Conservation (phyloP, 2,797 vertebrate species). For the Takifugu ocellatus region DNA sequence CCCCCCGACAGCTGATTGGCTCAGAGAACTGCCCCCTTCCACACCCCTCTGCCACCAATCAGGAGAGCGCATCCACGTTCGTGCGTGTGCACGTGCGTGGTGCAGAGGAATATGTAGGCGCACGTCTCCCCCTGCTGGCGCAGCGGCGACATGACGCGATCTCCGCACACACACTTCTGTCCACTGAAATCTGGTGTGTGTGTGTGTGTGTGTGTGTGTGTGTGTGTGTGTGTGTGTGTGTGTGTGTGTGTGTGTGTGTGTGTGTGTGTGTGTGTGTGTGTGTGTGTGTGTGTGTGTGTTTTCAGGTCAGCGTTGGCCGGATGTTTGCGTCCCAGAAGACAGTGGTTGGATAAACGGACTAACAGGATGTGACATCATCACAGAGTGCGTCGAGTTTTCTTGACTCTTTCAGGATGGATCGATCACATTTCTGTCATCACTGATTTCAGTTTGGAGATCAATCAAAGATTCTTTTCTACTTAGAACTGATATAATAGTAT, state of each 20-base stretch:
- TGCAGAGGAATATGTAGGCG: conserved; percentile 15
- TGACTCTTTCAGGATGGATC: too few species aligned
- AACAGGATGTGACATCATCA: neutral
- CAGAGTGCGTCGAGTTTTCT: neutral
- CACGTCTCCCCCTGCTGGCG: conserved; percentile 60
- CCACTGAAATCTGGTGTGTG: conserved; percentile 10
- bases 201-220: conserved; percentile 19
- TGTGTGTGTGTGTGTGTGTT: neutral
- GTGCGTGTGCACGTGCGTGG: neutral
- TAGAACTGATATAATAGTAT: too few species aligned
- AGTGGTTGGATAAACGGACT: neutral
- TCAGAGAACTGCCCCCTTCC: conserved; percentile 16
- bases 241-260: conserved; percentile 5
- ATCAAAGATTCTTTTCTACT: too few species aligned
- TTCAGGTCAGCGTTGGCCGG: neutral
- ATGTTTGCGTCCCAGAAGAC: neutral
- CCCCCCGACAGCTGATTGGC: conserved; percentile 62
- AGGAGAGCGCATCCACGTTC: conserved; percentile 27
- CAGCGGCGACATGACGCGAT: too few species aligned
- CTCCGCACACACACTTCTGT: too few species aligned
- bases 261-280: conserved; percentile 12
- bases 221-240: conserved; percentile 14
- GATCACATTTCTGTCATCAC: too few species aligned
- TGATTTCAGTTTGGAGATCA: too few species aligned
- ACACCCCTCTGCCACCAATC: conserved; percentile 43